Evolutionary conservation across 1,140 invertebrate genomes (phyloP).

Genomic region (Pantala flavescens): DNA sequence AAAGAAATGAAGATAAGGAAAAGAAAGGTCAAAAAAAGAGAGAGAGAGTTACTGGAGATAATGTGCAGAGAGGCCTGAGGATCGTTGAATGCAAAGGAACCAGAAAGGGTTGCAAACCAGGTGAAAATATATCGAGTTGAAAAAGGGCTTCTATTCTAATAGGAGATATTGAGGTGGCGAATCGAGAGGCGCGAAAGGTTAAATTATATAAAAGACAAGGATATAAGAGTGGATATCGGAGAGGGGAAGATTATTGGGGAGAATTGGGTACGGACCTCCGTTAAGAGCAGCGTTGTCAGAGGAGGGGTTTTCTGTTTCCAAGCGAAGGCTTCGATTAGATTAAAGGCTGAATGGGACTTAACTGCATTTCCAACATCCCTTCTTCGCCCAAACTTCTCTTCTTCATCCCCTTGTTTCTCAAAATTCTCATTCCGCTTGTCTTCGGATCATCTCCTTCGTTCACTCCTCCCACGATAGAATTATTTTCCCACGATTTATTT

Average conservation of each 20-base stretch:
- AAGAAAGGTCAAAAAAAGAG: too few species aligned
- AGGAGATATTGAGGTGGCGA: neutral
- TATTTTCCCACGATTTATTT: neutral
- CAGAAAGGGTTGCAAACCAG: too few species aligned
- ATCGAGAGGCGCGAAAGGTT: neutral
- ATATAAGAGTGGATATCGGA: neutral
- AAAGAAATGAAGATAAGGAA: too few species aligned
- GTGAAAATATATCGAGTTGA: too few species aligned
- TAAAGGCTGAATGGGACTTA: slow-evolving; percentile 1
- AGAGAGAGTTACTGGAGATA: too few species aligned
- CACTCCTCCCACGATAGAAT: neutral
- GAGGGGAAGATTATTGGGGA: neutral
- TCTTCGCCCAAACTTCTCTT: neutral
- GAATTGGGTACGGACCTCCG: neutral
- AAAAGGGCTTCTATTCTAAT: too few species aligned
- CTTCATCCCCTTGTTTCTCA: neutral
- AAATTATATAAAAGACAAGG: neutral
- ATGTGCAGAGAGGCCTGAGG: too few species aligned
- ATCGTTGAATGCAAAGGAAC: too few species aligned
- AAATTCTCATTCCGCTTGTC: neutral
- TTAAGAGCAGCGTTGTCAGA: neutral
- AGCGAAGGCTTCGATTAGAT: neutral
- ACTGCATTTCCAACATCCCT: neutral
- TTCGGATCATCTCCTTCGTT: neutral
- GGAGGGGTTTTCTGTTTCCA: neutral